Percentiles rank a stretch among this genome's conserved stretches.
These are phyloP conservation scores for Python bivittatus DNA, from an alignment of 2,113 vertebrate species.

Conservation along the genomic window DNA sequence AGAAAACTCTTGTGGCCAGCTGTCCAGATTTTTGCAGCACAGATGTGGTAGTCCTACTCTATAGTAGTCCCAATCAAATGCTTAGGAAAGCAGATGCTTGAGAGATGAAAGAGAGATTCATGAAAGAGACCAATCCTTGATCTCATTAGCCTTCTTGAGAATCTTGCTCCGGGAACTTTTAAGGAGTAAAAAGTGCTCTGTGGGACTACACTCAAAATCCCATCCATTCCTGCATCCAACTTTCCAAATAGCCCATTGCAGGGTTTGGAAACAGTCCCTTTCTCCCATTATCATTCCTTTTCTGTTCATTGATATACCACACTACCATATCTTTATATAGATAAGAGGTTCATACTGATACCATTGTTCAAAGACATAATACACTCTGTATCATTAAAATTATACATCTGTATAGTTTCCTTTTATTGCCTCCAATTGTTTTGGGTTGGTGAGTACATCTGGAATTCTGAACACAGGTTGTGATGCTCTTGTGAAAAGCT, in stretches of 20 bases:
- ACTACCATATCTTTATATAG: background rate
- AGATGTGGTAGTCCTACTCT: background rate
- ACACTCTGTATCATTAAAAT: background rate
- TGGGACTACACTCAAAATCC: background rate
- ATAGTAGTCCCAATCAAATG: background rate
- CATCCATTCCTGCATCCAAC: background rate
- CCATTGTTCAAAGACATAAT: background rate
- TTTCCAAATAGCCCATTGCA: background rate
- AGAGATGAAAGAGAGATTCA: background rate
- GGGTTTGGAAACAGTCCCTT: background rate
- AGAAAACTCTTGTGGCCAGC: background rate
- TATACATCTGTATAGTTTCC: background rate
- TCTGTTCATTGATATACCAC: background rate
- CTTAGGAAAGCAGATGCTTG: background rate
- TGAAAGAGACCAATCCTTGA: background rate
- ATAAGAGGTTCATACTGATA: background rate
- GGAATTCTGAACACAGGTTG: background rate
- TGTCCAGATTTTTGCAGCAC: background rate
- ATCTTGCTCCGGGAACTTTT: background rate
- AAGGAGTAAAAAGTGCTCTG: background rate
- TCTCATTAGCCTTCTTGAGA: background rate
- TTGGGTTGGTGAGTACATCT: background rate
- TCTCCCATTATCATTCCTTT: background rate
- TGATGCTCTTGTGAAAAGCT: background rate
- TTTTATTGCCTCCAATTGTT: background rate